Percentiles rank a stretch among this genome's conserved stretches.
These are phyloP conservation scores for Neoascia interrupta DNA, from an alignment of 2,888 invertebrate species.

Conservation along the genomic window DNA sequence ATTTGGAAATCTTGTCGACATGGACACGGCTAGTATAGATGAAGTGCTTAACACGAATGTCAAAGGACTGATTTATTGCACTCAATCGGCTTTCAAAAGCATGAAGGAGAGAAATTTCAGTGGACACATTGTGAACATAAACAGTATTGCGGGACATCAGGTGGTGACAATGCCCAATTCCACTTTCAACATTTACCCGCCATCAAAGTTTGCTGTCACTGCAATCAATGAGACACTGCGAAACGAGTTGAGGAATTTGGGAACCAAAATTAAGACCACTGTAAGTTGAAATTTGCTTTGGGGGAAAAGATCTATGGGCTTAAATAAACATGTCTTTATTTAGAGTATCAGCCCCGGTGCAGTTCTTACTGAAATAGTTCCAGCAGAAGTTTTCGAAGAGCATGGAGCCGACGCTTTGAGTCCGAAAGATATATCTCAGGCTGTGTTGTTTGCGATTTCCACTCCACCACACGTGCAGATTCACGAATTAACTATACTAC, in stretches of 20 bases:
- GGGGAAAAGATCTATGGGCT: slow-evolving; percentile 71
- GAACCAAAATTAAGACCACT: slow-evolving; percentile 74
- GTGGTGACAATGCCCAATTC: slow-evolving; percentile 77
- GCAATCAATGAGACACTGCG: slow-evolving; percentile 76
- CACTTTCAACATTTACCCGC: slow-evolving; percentile 77
- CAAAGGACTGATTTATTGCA: slow-evolving; percentile 80
- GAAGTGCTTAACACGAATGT: slow-evolving; percentile 80
- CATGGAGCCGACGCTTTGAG: slow-evolving; percentile 61
- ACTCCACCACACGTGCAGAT: slow-evolving; percentile 74
- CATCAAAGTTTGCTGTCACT: slow-evolving; percentile 76
- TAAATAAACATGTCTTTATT: neutral
- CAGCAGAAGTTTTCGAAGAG: slow-evolving; percentile 52
- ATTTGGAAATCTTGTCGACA: slow-evolving; percentile 74
- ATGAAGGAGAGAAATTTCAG: slow-evolving; percentile 79
- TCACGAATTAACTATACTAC: slow-evolving; percentile 74
- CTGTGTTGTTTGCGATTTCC: slow-evolving; percentile 72
- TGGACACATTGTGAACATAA: slow-evolving; percentile 76
- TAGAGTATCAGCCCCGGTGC: slow-evolving; percentile 80
- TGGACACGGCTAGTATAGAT: slow-evolving; percentile 72
- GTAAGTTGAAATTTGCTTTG: slow-evolving; percentile 74
- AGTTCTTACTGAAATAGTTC: slow-evolving; percentile 79
- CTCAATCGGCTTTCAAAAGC: slow-evolving; percentile 80
- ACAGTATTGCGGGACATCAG: slow-evolving; percentile 77
- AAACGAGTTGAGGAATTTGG: slow-evolving; percentile 75
- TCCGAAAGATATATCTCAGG: slow-evolving; percentile 73